These are phyloP conservation scores for Nephotettix cincticeps DNA, from an alignment of 1,140 invertebrate species.

Conservation along the genomic window DNA sequence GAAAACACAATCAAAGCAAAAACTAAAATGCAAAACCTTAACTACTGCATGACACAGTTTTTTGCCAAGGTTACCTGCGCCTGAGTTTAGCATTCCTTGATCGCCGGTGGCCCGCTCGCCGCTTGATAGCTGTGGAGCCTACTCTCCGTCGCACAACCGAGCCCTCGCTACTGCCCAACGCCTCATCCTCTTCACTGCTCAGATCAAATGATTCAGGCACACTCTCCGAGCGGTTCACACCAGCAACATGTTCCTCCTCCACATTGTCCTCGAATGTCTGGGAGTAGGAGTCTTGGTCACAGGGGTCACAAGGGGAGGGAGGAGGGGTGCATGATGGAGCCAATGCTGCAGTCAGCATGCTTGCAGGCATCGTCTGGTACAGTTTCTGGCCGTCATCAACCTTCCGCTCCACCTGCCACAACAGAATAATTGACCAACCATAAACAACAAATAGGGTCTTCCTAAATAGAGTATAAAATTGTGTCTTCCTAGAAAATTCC, in stretches of 20 bases:
- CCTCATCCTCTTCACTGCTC: constrained; percentile 39
- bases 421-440: no score
- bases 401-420: constrained; percentile 62
- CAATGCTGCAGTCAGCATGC: constrained; percentile 42
- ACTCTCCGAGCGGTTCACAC: constrained; percentile 17
- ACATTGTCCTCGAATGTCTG: constrained; percentile 35
- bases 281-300: constrained; percentile 33
- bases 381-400: constrained; percentile 63
- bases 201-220: constrained; percentile 25
- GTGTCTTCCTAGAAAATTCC: no score
- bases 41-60: neutral
- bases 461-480: no score
- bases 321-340: neutral
- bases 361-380: constrained; percentile 71
- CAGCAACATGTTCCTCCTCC: constrained; percentile 19
- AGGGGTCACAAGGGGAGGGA: neutral
- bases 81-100: constrained; percentile 61
- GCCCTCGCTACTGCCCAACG: neutral
- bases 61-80: constrained; percentile 58
- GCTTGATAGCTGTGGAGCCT: constrained; percentile 67
- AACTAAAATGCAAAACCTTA: neutral
- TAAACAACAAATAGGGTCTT: no score
- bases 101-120: constrained; percentile 64
- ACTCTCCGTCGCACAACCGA: constrained; percentile 46
- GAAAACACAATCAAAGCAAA: neutral